phyloP scores from a whole-genome alignment of 2,113 vertebrate genomes.

The Pterophyllum scalare region DNA sequence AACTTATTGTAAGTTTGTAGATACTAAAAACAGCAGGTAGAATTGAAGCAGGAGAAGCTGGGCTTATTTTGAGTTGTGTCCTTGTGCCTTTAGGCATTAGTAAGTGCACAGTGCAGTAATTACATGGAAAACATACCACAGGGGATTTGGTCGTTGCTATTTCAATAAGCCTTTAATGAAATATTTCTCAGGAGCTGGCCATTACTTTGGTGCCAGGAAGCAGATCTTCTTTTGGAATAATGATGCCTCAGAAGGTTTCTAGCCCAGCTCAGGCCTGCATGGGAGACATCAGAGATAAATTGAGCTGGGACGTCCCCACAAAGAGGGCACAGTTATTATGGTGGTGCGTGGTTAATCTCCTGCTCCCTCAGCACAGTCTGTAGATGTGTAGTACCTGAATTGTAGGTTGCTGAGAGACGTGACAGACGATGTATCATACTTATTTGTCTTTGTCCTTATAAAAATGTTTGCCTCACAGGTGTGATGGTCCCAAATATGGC shows the following conservation, averaged over 20 bases:
- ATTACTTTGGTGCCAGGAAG: conserved; percentile 50
- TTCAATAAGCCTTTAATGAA: conserved; percentile 76
- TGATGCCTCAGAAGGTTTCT: conserved; percentile 52
- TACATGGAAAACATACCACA: conserved; percentile 57
- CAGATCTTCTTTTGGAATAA: conserved; percentile 46
- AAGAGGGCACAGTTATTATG: conserved; percentile 30
- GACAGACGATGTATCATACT: conserved; percentile 14
- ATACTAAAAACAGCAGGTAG: background rate
- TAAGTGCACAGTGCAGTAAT: conserved; percentile 45
- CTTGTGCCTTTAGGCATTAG: conserved; percentile 45
- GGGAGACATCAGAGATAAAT: conserved; percentile 25
- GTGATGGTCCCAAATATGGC: conserved; percentile 78
- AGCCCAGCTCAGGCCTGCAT: background rate
- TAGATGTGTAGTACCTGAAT: background rate
- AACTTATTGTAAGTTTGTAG: background rate
- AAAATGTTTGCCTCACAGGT: conserved; percentile 78
- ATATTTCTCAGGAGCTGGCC: conserved; percentile 51
- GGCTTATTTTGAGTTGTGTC: conserved; percentile 5
- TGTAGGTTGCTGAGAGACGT: conserved; percentile 5
- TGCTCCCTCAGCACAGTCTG: background rate
- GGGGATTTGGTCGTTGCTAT: conserved; percentile 61
- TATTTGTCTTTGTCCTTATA: conserved; percentile 46
- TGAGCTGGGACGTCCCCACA: background rate
- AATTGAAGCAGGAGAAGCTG: conserved; percentile 1
- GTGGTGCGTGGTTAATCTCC: conserved; percentile 16